Conservation (phyloP, 1,140 invertebrate genomes). For the Cyphomyrmex costatus region DNA sequence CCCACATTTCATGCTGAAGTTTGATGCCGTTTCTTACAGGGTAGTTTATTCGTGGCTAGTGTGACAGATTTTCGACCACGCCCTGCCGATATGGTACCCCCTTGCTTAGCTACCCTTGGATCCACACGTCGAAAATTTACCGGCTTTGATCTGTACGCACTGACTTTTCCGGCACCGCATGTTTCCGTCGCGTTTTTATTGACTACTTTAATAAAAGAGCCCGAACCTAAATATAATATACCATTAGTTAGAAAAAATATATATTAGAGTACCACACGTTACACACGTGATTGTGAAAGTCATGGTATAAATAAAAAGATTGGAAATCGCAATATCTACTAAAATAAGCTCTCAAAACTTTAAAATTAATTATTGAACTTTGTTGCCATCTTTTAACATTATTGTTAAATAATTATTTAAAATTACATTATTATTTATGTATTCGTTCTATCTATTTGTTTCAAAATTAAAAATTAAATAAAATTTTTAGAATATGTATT, state of each 20-base stretch:
- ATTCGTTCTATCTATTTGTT: not conserved
- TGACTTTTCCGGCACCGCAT: constrained; percentile 52
- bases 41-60: constrained; percentile 85
- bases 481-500: not conserved
- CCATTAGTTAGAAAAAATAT: constrained; percentile 2
- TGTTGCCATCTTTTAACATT: not conserved
- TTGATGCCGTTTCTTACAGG: constrained; percentile 64
- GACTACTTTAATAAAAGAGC: constrained; percentile 40
- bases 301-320: not conserved
- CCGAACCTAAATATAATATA: not conserved
- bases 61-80: constrained; percentile 87
- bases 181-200: constrained; percentile 38
- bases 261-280: not conserved
- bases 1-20: constrained; percentile 6
- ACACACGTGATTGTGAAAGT: not conserved
- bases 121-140: constrained; percentile 68
- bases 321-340: not conserved
- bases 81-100: constrained; percentile 84
- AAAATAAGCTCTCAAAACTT: too few species aligned
- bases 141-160: constrained; percentile 68
- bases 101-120: constrained; percentile 67
- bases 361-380: not conserved
- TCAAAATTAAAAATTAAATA: not conserved
- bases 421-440: not conserved
- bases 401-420: not conserved